Conservation (phyloP, 2,888 invertebrate genomes). For the Trichogramma dendrolimi region DNA sequence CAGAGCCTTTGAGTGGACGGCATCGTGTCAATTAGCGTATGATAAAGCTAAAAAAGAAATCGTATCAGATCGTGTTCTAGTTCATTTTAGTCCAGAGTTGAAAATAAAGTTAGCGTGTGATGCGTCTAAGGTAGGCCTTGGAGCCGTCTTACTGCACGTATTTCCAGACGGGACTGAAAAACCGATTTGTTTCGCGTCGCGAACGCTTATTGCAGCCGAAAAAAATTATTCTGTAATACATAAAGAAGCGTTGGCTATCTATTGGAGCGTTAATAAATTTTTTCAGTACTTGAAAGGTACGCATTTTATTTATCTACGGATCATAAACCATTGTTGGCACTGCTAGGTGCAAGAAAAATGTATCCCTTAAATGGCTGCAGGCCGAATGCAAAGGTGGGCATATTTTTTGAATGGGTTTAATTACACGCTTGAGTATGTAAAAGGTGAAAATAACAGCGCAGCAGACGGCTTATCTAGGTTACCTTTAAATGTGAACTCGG, state of each 20-base stretch:
- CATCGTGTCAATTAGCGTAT: conserved; percentile 5
- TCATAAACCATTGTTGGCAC: conserved; percentile 39
- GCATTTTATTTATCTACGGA: conserved; percentile 38
- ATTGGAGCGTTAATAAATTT: conserved; percentile 40
- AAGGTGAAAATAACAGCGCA: conserved; percentile 21
- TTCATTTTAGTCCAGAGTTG: not conserved
- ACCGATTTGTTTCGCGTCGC: conserved; percentile 38
- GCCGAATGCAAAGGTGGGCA: conserved; percentile 41
- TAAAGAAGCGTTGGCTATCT: conserved; percentile 42
- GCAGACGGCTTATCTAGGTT: conserved; percentile 30
- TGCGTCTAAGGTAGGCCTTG: conserved; percentile 32
- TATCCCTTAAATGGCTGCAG: conserved; percentile 42
- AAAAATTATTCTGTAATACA: conserved; percentile 42
- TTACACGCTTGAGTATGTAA: conserved; percentile 30
- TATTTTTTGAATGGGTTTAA: conserved; percentile 29
- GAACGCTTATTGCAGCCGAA: conserved; percentile 38
- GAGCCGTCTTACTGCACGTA: conserved; percentile 35
- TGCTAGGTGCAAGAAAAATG: conserved; percentile 39
- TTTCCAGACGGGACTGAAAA: conserved; percentile 34
- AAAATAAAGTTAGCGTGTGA: conserved; percentile 4
- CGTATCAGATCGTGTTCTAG: conserved; percentile 31
- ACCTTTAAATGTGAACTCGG: conserved; percentile 11
- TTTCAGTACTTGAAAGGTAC: conserved; percentile 42
- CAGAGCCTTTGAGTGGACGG: conserved; percentile 6
- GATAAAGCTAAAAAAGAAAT: conserved; percentile 26